A percentile compares a stretch with the other conserved stretches of the same genome.
phyloP scores from a whole-genome alignment of 1,140 invertebrate species.

The Pteromalus puparum region DNA sequence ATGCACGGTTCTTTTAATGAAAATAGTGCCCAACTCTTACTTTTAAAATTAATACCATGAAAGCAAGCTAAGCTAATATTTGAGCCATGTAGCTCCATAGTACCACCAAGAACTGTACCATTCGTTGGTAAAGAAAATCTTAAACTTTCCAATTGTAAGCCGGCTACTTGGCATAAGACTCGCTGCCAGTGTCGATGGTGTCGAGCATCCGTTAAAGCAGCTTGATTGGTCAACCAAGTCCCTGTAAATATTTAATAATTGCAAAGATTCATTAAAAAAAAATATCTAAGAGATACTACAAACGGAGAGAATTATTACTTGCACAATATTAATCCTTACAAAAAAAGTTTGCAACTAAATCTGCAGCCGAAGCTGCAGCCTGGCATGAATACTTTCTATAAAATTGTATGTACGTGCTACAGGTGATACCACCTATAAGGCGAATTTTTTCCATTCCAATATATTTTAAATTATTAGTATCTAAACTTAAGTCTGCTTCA shows the following conservation, averaged over 20 bases:
- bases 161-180: slow-evolving; percentile 83
- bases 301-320: not conserved
- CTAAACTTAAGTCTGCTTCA: too few relatives aligned
- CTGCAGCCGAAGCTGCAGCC: too few relatives aligned
- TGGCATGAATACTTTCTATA: too few relatives aligned
- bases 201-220: slow-evolving; percentile 78
- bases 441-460: too few relatives aligned
- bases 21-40: slow-evolving; percentile 97
- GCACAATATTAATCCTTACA: too few relatives aligned
- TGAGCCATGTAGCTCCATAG: slow-evolving; percentile 92
- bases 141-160: slow-evolving; percentile 85
- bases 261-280: not conserved
- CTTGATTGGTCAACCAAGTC: slow-evolving; percentile 68
- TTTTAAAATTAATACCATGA: slow-evolving; percentile 97
- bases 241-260: slow-evolving; percentile 53
- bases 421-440: too few relatives aligned
- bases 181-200: slow-evolving; percentile 96
- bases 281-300: not conserved
- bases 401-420: too few relatives aligned
- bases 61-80: slow-evolving; percentile 97
- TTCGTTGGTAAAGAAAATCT: slow-evolving; percentile 71
- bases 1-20: slow-evolving; percentile 96
- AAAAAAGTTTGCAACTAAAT: too few relatives aligned
- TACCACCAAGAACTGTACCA: slow-evolving; percentile 93
- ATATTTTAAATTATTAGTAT: too few relatives aligned